Conservation (phyloP, 2,113 vertebrate genomes). For the Sinosuthora webbiana region DNA sequence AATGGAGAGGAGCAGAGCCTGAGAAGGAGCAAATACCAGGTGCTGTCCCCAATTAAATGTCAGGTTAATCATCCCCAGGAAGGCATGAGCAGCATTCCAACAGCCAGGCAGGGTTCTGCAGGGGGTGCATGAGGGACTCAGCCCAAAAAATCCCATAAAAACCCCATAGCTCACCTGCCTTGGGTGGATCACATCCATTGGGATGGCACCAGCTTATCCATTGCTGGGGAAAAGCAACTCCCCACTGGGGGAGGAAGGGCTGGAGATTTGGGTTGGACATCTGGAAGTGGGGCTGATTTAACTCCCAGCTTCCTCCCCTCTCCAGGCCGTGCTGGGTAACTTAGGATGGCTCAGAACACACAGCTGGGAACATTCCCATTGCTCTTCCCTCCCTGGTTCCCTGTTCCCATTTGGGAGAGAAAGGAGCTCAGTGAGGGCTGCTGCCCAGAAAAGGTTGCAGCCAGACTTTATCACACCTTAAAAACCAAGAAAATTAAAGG, state of each 20-base stretch:
- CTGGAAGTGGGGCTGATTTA: not conserved
- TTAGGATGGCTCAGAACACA: not conserved
- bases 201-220: not conserved
- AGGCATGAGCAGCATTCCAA: not conserved
- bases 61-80: not conserved
- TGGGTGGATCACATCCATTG: not conserved
- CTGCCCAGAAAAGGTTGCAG: not conserved
- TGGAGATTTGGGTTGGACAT: not conserved
- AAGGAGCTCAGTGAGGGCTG: not conserved
- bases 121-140: fast-evolving
- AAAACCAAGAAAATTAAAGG: not conserved
- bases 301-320: not conserved
- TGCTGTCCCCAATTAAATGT: not conserved
- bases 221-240: not conserved
- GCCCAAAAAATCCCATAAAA: not conserved
- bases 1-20: not conserved
- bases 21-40: not conserved
- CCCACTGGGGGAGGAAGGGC: not conserved
- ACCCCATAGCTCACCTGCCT: not conserved
- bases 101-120: not conserved
- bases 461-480: not conserved
- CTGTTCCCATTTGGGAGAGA: not conserved
- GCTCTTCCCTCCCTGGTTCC: not conserved
- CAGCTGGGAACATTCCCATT: not conserved
- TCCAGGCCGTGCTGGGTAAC: fast-evolving